These are phyloP conservation scores for Vesta saturnalis DNA, from an alignment of 2,888 invertebrate species.

Conservation along the genomic window DNA sequence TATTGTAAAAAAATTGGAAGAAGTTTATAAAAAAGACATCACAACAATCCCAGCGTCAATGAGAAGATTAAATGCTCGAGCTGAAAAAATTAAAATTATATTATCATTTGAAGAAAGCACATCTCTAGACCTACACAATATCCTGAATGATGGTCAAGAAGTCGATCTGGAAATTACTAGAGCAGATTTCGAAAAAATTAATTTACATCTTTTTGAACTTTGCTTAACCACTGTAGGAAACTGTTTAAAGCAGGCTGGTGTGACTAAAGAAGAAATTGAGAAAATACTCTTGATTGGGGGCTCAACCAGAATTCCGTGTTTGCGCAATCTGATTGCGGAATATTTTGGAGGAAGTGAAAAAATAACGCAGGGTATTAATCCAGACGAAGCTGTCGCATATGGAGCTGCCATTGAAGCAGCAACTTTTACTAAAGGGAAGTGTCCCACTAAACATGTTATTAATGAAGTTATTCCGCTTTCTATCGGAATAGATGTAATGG, in stretches of 20 bases:
- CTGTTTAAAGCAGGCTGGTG: constrained; percentile 34
- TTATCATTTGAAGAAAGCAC: constrained; percentile 3
- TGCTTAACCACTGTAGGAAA: constrained; percentile 35
- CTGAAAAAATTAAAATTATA: constrained; percentile 13
- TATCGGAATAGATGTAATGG: constrained; percentile 82
- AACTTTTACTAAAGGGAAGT: constrained; percentile 21
- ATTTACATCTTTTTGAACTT: constrained; percentile 31
- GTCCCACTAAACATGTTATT: constrained; percentile 25
- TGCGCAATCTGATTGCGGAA: constrained; percentile 34
- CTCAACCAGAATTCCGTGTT: constrained; percentile 43
- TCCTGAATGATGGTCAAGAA: constrained; percentile 11
- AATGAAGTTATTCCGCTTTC: constrained; percentile 63
- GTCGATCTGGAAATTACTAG: constrained; percentile 35
- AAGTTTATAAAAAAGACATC: neutral
- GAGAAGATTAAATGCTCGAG: constrained; percentile 8
- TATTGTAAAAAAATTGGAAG: constrained; percentile 4
- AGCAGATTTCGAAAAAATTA: constrained; percentile 38
- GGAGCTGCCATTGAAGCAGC: constrained; percentile 47
- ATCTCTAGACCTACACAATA: constrained; percentile 11
- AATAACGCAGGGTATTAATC: constrained; percentile 41
- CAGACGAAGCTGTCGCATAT: constrained; percentile 47
- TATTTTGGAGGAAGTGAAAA: constrained; percentile 36
- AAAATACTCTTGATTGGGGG: constrained; percentile 47
- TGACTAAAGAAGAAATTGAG: constrained; percentile 36
- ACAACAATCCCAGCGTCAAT: neutral